Evolutionary conservation across 1,140 invertebrate genomes (phyloP), one percentile per base, ranked within the genome.

Genomic region (Doryteuthis pealeii): DNA sequence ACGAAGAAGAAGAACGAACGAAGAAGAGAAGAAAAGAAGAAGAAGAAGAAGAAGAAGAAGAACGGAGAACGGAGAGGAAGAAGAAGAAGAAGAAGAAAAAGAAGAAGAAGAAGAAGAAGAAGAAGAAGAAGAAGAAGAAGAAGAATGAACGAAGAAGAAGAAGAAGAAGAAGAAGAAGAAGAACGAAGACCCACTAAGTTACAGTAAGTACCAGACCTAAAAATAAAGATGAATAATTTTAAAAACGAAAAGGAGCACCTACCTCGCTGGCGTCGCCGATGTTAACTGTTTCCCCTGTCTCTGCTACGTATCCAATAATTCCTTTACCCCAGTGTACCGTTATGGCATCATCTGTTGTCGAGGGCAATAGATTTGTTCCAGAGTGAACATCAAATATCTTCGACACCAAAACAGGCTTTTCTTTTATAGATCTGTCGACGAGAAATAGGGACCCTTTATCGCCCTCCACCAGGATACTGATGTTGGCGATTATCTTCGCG

Each of bases 401-500:
- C 66, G 95, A 96, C 43, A 96, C 95, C 73, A 98, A 89, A 88
- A 91, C 94, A 81, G 76, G 81, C 32, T 81, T 79, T 3, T 76
- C 74, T 1, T 73, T 72, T 26, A 77, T 65, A 18, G 88, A 95
- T 82, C 96, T 93, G 18, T 97, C 96, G 66, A 85, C 78, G 28
- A 97, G 90, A 89, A 98, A 98, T 79, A 98, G 87, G 0, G 95
- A 97, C 30, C 95, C 95, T 32, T 95, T 90, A 88, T 98, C 96
- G 0, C 96, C 95, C 82, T 96, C 93, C 72, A 96, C 89, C 10
- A 98, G 88, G 70, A 96, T 94, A 79, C 94, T 94, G 22, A 98
- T 95, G 86, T 98, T 98, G 86, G 96, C 95, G n/a, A 97, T 90
- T 82, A 98, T 98, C 89, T 98, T 98, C 89, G 97, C 94, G 85